Evolutionary conservation across 2,888 invertebrate genomes (phyloP), one percentile per base, ranked within the genome.

Genomic region (Griposia aprilina): DNA sequence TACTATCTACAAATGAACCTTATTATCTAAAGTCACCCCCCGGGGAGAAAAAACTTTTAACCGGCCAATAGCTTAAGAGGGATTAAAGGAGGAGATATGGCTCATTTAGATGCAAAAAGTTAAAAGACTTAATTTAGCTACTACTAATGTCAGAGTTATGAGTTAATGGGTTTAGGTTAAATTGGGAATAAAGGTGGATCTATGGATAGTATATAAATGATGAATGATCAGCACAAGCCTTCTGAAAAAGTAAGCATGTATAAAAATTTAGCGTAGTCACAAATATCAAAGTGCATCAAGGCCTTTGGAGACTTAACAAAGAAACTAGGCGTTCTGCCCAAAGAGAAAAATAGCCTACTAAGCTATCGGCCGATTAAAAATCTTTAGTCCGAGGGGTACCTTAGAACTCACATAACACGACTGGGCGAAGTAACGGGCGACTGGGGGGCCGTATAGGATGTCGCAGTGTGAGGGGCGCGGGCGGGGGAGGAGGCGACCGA

Each of bases 381-480:
- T 68, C 8, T 68, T 59, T 81, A 45, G 48, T 81, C 60, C 59
- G 67, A 26, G 76, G 98, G 97, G 98, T 98, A 77, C 63, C 71
- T 81, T 72, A 85, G 60, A 55, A 78, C 84, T 84, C 66, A 86
- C 85, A 36, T 81, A 55, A 65, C 78, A 57, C 83, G 87, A 62
- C 52, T 82, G 36, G 83, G 82, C 15, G 86, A 78, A 0, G 80
- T 59, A 1, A 72, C 63, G 2, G 87, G 73, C 20, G 86, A 84
- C n/a, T 82, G 80, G 6, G 86, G 82, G 0, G 82, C 81, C 11
- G 86, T 79, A 23, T 30, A 73, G 15, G 89, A 82, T 0, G 87
- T 78, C 30, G 82, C 72, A 0, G 83, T 80, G 50, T 80, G 87
- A 1, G 57, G 2, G 11, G 74, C 36, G 59, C 48, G 52, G 20